Evolutionary conservation across 2,113 vertebrate genomes (phyloP).

Genomic region (Chinchilla lanigera): DNA sequence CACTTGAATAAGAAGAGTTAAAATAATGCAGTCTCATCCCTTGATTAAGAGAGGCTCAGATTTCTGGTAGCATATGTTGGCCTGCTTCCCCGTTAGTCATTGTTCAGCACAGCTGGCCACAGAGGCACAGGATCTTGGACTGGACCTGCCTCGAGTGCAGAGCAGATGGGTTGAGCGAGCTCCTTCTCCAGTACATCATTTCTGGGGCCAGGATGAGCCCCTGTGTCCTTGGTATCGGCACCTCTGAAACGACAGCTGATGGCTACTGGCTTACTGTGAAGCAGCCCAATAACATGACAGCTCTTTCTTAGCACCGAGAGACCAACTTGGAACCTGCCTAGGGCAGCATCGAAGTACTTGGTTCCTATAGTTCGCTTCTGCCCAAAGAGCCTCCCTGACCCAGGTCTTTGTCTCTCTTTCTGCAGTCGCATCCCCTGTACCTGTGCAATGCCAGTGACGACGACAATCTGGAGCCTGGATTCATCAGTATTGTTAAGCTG

Average conservation of each 20-base stretch:
- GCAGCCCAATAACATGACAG: not conserved
- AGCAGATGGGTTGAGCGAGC: not conserved
- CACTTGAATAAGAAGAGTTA: not conserved
- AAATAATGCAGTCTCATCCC: not conserved
- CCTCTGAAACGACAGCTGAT: not conserved
- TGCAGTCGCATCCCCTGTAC: conserved; percentile 96
- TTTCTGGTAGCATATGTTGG: not conserved
- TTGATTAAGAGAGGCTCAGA: not conserved
- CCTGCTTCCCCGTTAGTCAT: not conserved
- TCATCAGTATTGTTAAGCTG: conserved; percentile 98
- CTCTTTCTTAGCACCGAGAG: not conserved
- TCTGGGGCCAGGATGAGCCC: not conserved
- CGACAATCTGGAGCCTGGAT: conserved; percentile 93
- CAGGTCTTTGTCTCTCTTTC: conserved; percentile 63
- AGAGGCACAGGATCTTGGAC: not conserved
- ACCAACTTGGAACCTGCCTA: not conserved
- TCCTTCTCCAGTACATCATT: not conserved
- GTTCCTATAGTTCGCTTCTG: not conserved
- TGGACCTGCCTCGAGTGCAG: not conserved
- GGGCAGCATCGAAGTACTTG: not conserved
- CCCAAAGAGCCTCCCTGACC: conserved; percentile 47
- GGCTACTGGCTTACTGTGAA: not conserved
- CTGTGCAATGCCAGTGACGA: conserved; percentile 99
- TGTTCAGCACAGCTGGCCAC: not conserved
- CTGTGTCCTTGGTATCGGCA: not conserved